Evolutionary conservation across 2,888 invertebrate genomes (phyloP).

Genomic region (Capitulum mitella): DNA sequence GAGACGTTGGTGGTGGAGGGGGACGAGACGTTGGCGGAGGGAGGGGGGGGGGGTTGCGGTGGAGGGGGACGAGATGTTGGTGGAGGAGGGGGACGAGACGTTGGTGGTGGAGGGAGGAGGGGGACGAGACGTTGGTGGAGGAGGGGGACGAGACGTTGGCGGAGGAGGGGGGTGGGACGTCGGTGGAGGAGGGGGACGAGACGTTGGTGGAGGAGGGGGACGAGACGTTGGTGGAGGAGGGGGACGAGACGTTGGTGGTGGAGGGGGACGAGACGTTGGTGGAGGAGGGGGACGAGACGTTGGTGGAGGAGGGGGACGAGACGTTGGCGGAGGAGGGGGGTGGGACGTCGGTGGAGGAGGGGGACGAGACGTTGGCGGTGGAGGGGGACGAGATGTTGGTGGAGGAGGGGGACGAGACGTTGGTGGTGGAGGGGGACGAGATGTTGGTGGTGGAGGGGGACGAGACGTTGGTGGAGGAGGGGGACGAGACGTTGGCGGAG

Average conservation of each 20-base stretch:
- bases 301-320: neutral
- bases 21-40: too few species aligned
- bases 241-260: neutral
- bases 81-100: neutral
- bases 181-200: neutral
- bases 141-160: neutral
- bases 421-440: neutral
- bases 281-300: neutral
- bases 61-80: neutral
- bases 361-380: too few species aligned
- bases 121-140: neutral
- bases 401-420: neutral
- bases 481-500: neutral
- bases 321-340: neutral
- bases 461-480: neutral
- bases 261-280: neutral
- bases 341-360: neutral
- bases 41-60: neutral
- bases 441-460: neutral
- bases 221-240: neutral
- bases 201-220: too few species aligned
- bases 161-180: neutral
- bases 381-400: neutral
- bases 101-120: neutral
- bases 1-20: too few species aligned